Percentiles rank a stretch among this genome's conserved stretches.
phyloP scores from a whole-genome alignment of 2,888 invertebrate species.

The Nephrotoma flavescens region DNA sequence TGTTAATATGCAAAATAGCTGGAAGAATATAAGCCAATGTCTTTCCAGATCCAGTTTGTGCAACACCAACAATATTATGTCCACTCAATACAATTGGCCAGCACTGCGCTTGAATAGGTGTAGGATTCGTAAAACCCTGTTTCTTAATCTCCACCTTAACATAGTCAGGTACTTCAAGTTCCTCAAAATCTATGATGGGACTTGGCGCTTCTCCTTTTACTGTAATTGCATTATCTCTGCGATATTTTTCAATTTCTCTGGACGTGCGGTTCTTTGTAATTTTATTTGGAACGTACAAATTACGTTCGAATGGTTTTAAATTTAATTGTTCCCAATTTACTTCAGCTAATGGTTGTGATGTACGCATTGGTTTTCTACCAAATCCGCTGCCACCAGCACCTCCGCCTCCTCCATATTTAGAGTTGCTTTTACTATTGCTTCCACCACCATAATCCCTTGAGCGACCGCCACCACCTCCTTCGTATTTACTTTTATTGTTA shows the following conservation, averaged over 20 bases:
- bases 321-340: slow-evolving; percentile 40
- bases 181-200: slow-evolving; percentile 64
- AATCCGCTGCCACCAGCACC: not conserved
- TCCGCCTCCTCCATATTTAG: slow-evolving; percentile 2
- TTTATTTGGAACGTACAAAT: slow-evolving; percentile 64
- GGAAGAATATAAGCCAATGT: slow-evolving; percentile 67
- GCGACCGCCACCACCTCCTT: slow-evolving; percentile 13
- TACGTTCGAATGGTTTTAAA: slow-evolving; percentile 60
- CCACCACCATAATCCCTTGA: slow-evolving; percentile 16
- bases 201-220: slow-evolving; percentile 59
- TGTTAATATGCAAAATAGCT: slow-evolving; percentile 73
- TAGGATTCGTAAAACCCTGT: slow-evolving; percentile 59
- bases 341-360: slow-evolving; percentile 14
- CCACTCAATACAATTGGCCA: slow-evolving; percentile 80
- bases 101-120: slow-evolving; percentile 71
- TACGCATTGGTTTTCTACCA: slow-evolving; percentile 50
- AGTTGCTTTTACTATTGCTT: slow-evolving; percentile 13
- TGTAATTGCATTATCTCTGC: slow-evolving; percentile 54
- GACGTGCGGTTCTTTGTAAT: slow-evolving; percentile 42
- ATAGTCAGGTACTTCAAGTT: slow-evolving; percentile 64
- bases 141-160: slow-evolving; percentile 46
- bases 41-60: slow-evolving; percentile 72
- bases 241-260: slow-evolving; percentile 53
- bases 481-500: slow-evolving; percentile 8
- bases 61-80: slow-evolving; percentile 69